Conservation (phyloP, 1,140 invertebrate genomes). For the Amphibalanus amphitrite region DNA sequence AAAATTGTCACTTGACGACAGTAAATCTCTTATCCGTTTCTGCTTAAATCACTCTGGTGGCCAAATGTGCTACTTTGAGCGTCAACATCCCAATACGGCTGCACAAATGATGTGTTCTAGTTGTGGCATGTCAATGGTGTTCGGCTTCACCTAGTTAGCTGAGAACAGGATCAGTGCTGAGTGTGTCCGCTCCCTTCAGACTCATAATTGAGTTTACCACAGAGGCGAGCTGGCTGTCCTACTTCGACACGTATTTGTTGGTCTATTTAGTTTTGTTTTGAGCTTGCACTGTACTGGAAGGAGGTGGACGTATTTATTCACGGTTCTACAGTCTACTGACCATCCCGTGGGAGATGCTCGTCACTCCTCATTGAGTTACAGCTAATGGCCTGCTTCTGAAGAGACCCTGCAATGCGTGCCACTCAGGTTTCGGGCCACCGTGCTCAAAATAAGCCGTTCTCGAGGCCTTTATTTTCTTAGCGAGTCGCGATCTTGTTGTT, state of each 20-base stretch:
- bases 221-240: background rate
- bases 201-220: background rate
- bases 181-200: background rate
- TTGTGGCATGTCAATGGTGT: background rate
- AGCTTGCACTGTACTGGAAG: background rate
- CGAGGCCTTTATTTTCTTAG: background rate
- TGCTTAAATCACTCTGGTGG: too few species aligned
- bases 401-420: too few species aligned
- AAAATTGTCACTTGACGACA: too few species aligned
- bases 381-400: too few species aligned
- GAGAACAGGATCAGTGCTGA: background rate
- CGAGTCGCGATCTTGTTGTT: too few species aligned
- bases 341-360: background rate
- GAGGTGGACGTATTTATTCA: too few species aligned
- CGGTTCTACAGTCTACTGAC: background rate
- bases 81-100: too few species aligned
- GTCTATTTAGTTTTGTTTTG: background rate
- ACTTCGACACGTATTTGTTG: background rate
- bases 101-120: too few species aligned
- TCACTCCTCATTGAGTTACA: too few species aligned
- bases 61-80: too few species aligned
- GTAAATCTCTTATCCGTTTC: too few species aligned
- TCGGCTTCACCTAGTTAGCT: background rate
- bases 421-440: too few species aligned
- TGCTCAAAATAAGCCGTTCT: background rate